phyloP scores from a whole-genome alignment of 2,888 invertebrate species.

The Drosophila atripex region DNA sequence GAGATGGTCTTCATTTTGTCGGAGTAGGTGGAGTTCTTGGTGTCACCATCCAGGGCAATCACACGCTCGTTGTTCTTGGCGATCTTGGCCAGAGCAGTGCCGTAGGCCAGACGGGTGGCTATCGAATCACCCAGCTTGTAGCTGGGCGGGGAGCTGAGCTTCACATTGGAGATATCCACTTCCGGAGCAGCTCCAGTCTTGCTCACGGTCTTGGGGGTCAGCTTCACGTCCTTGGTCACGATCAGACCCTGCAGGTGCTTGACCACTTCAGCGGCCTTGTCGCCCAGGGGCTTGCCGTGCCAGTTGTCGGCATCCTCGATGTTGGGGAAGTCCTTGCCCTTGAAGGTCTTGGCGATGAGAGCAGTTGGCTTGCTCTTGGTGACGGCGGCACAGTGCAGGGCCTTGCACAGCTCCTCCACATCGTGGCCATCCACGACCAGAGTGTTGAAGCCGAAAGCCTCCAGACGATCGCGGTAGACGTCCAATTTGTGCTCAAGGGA shows the following conservation, averaged over 20 bases:
- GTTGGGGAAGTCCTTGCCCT: conserved; percentile 94
- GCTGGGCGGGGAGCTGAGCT: conserved; percentile 90
- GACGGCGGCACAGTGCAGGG: conserved; percentile 91
- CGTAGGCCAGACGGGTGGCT: conserved; percentile 97
- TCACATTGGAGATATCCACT: conserved; percentile 89
- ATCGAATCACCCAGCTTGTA: conserved; percentile 92
- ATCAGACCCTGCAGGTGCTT: conserved; percentile 87
- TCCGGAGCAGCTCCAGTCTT: conserved; percentile 88
- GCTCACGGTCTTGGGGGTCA: conserved; percentile 87
- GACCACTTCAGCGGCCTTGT: conserved; percentile 89
- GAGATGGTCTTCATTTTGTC: conserved; percentile 92
- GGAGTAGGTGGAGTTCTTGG: conserved; percentile 99
- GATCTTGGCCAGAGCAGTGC: conserved; percentile 95
- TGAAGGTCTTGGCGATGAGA: conserved; percentile 97
- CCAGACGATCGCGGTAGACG: conserved; percentile 91
- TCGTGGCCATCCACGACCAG: conserved; percentile 98
- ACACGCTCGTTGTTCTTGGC: conserved; percentile 90
- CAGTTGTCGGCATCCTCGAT: conserved; percentile 97
- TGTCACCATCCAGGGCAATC: conserved; percentile 98
- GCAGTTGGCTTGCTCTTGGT: conserved; percentile 94
- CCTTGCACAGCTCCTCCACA: conserved; percentile 94
- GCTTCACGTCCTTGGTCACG: conserved; percentile 62
- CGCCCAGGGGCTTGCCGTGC: conserved; percentile 98
- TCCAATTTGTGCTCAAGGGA: conserved; percentile 96
- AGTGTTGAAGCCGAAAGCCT: conserved; percentile 96